phyloP scores from a whole-genome alignment of 2,888 invertebrate genomes.

The Augiades crinisus region DNA sequence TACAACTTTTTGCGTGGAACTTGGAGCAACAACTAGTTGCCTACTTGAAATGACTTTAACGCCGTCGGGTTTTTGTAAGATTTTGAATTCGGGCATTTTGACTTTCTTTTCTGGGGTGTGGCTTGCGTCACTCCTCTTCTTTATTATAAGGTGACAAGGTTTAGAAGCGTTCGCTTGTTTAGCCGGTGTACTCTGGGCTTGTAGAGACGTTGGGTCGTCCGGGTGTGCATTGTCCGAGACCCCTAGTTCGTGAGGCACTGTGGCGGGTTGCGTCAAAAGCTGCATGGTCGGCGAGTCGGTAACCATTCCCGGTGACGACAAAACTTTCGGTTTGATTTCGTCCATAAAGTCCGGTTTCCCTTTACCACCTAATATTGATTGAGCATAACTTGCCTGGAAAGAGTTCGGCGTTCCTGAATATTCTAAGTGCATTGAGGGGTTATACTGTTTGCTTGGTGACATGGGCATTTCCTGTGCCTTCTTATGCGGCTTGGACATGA shows the following conservation, averaged over 20 bases:
- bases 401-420: slow-evolving; percentile 65
- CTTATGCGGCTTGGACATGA: slow-evolving; percentile 51
- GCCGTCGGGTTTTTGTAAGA: slow-evolving; percentile 67
- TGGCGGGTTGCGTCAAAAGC: slow-evolving; percentile 61
- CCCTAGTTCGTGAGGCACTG: slow-evolving; percentile 59
- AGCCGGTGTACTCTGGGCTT: slow-evolving; percentile 53
- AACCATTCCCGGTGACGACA: slow-evolving; percentile 56
- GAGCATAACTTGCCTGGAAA: slow-evolving; percentile 75
- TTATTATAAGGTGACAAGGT: slow-evolving; percentile 67
- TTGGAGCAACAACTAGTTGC: slow-evolving; percentile 63
- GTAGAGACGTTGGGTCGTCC: slow-evolving; percentile 54
- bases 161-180: slow-evolving; percentile 54
- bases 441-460: slow-evolving; percentile 58
- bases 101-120: slow-evolving; percentile 56
- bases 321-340: slow-evolving; percentile 56
- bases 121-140: slow-evolving; percentile 54
- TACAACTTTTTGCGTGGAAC: slow-evolving; percentile 58
- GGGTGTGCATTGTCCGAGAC: slow-evolving; percentile 54
- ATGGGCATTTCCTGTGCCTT: slow-evolving; percentile 51
- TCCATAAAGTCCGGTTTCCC: slow-evolving; percentile 61
- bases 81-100: slow-evolving; percentile 66
- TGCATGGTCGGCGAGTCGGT: slow-evolving; percentile 68
- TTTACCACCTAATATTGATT: slow-evolving; percentile 62
- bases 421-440: slow-evolving; percentile 54
- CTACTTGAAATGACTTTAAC: slow-evolving; percentile 69